Percentiles rank a stretch among this genome's conserved stretches.
phyloP scores from a whole-genome alignment of 2,113 vertebrate species.

The Mionectes macconnelli region DNA sequence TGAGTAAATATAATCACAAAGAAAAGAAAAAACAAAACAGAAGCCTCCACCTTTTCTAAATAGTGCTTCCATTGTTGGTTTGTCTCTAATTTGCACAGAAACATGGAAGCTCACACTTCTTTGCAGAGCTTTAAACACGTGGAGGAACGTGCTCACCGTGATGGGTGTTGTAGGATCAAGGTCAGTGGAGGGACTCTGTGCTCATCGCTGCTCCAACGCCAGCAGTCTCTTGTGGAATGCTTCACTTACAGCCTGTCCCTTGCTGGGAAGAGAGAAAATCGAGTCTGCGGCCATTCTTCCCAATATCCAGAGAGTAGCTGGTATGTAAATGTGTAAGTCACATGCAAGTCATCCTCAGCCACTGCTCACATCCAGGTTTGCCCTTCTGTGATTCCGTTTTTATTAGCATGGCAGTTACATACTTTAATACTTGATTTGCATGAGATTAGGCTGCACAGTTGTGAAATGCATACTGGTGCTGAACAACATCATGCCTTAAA shows the following conservation, averaged over 20 bases:
- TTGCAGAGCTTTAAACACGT: too few relatives aligned
- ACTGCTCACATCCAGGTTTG: neutral
- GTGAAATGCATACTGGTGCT: neutral
- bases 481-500: neutral
- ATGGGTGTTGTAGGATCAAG: accelerated
- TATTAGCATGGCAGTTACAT: neutral
- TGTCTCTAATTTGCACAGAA: neutral
- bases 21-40: neutral
- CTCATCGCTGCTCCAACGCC: neutral
- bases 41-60: neutral
- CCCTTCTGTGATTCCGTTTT: neutral
- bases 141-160: neutral
- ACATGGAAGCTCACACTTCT: neutral
- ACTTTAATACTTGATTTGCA: neutral
- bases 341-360: neutral
- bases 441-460: neutral
- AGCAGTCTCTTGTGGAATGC: too few relatives aligned
- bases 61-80: neutral
- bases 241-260: neutral
- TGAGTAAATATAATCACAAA: neutral
- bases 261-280: accelerated
- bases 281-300: neutral
- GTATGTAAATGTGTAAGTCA: neutral
- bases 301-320: neutral
- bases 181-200: neutral